Evolutionary conservation across 2,888 invertebrate genomes (phyloP), one percentile per base, ranked within the genome.

Genomic region (Cosmia trapezina): DNA sequence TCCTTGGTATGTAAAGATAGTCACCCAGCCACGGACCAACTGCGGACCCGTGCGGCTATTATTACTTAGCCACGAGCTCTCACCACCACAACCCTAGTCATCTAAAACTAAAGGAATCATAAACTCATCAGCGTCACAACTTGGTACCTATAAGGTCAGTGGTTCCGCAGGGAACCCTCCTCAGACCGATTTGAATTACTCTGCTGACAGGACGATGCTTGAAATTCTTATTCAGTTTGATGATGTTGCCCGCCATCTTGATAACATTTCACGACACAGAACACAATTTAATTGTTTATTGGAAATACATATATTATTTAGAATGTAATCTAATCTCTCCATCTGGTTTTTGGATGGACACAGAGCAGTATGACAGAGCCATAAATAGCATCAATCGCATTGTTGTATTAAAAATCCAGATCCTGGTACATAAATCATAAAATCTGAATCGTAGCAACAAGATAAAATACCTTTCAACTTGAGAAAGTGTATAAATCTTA

Each of bases 101-200:
- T 22, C 12, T n/a, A 19, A 17, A 28, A 14, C 14, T 28, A 5
- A 68, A 41, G 0, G 17, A 22, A 17, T 11, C 37, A 22, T 45
- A 45, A 37, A 11, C 1, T 45, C 7, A 54, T 53, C 43, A 45
- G 6, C 22, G 22, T 19, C 14, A 12, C 37, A 22, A 22, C 19
- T 19, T 47, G 45, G 19, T 19, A 19, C 28, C 8, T 41, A 22
- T 41, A 41, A 45, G 63, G 45, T 45, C 17, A 66, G n/a, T 28
- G 8, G 9, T 43, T n/a, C 43, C 17, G 8, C 17, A 12, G 41
- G 14, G 41, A 33, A 53, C 33, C 7, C 12, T 59, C 9, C 4
- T 33, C 51, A 17, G 69, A 37, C 69, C 19, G 5, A 14, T n/a
- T 69, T 8, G 28, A 53, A 53, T 70, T 67, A 64, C 9, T 66